phyloP scores from a whole-genome alignment of 2,797 vertebrate genomes.

The Pantherophis alleghaniensis region DNA sequence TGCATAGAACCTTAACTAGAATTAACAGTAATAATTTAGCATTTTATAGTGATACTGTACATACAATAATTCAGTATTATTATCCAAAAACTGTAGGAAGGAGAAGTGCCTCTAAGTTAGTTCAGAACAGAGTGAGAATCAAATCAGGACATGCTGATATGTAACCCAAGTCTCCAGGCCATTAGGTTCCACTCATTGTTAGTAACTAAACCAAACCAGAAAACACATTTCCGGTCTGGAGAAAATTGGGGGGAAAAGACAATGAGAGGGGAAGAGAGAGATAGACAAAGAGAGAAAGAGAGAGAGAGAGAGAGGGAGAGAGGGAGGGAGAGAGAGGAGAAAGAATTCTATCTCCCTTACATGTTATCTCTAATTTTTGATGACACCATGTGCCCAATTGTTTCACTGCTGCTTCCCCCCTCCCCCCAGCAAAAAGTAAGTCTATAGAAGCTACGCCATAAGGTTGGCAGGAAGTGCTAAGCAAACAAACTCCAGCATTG shows the following conservation, averaged over 20 bases:
- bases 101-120: background rate
- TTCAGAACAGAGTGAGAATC: background rate
- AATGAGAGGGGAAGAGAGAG: too few species aligned
- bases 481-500: background rate
- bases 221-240: background rate
- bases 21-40: background rate
- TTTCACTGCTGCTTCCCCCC: background rate
- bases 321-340: background rate
- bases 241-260: background rate
- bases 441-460: background rate
- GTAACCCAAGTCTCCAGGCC: background rate
- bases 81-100: background rate
- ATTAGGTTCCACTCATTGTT: background rate
- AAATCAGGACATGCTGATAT: background rate
- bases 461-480: background rate
- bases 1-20: background rate
- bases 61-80: background rate
- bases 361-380: background rate
- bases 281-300: background rate
- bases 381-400: background rate
- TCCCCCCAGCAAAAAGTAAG: background rate
- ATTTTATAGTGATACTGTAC: background rate
- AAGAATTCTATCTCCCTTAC: background rate
- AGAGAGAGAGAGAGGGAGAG: fast-evolving
- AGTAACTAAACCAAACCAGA: background rate